Conservation (phyloP, 1,140 invertebrate genomes). For the Andricus grossulariae region DNA sequence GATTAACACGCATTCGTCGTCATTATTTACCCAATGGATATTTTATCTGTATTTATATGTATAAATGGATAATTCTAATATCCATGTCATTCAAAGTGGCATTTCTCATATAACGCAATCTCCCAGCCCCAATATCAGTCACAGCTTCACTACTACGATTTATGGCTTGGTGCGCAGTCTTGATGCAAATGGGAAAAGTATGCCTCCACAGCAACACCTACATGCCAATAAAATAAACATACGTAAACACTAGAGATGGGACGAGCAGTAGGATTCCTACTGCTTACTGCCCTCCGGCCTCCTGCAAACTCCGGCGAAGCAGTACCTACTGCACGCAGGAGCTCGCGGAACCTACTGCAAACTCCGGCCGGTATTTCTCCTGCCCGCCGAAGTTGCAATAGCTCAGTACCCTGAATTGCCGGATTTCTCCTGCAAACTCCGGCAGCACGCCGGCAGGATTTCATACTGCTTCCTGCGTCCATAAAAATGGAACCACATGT, state of each 20-base stretch:
- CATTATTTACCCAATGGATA: constrained; percentile 20
- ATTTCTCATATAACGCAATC: not conserved
- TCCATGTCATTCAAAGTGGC: constrained; percentile 9
- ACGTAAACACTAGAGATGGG: not conserved
- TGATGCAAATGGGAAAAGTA: not conserved
- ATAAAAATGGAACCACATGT: no score
- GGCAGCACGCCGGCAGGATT: no score
- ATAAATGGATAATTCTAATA: constrained; percentile 17
- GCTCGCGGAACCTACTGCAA: no score
- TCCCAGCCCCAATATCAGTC: not conserved
- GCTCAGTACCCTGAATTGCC: no score
- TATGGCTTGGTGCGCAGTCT: not conserved
- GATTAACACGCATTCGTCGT: constrained; percentile 25
- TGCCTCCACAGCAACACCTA: constrained; percentile 1
- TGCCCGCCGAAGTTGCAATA: no score
- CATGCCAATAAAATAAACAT: not conserved
- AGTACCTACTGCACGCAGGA: no score
- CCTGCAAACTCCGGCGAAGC: no score
- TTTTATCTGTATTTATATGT: constrained; percentile 18
- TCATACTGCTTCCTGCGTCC: no score
- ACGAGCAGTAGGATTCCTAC: no score
- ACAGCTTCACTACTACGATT: not conserved
- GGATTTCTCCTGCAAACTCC: no score
- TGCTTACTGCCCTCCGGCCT: no score
- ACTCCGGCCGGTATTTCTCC: no score